A percentile compares a stretch with the other conserved stretches of the same genome.
phyloP scores from a whole-genome alignment of 2,797 vertebrate genomes.

The Paguma larvata region DNA sequence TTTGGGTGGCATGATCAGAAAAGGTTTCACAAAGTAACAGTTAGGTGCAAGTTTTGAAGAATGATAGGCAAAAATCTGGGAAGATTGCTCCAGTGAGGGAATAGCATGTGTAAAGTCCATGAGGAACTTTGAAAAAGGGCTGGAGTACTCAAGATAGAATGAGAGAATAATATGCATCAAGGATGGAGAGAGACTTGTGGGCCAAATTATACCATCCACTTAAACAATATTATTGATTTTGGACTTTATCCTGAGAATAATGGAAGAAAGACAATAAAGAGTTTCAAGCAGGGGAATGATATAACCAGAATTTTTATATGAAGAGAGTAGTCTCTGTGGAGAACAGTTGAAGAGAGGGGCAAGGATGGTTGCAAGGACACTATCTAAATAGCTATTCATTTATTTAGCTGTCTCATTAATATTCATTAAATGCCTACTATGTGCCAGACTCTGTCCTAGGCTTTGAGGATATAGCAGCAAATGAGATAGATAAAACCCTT shows the following conservation, averaged over 20 bases:
- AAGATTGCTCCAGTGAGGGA: not conserved
- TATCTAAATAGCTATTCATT: not conserved
- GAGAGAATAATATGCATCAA: not conserved
- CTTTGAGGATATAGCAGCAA: not conserved
- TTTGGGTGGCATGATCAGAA: not conserved
- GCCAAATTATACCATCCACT: not conserved
- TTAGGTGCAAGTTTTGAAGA: not conserved
- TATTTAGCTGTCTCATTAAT: not conserved
- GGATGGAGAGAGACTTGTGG: not conserved
- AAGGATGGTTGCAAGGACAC: not conserved
- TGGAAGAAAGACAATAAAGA: not conserved
- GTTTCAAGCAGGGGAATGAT: not conserved
- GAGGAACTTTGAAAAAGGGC: not conserved
- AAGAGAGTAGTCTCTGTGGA: not conserved
- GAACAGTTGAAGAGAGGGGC: not conserved
- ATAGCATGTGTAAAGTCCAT: not conserved
- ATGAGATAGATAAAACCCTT: not conserved
- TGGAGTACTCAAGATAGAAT: not conserved
- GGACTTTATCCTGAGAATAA: constrained; percentile 15
- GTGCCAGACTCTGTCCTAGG: not conserved
- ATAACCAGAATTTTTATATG: not conserved
- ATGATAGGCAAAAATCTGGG: not conserved
- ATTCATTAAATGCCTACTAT: not conserved
- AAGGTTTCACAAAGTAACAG: not conserved
- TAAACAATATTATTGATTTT: constrained; percentile 4